These are phyloP conservation scores for Physella acuta DNA, from an alignment of 1,140 invertebrate species.

Conservation along the genomic window DNA sequence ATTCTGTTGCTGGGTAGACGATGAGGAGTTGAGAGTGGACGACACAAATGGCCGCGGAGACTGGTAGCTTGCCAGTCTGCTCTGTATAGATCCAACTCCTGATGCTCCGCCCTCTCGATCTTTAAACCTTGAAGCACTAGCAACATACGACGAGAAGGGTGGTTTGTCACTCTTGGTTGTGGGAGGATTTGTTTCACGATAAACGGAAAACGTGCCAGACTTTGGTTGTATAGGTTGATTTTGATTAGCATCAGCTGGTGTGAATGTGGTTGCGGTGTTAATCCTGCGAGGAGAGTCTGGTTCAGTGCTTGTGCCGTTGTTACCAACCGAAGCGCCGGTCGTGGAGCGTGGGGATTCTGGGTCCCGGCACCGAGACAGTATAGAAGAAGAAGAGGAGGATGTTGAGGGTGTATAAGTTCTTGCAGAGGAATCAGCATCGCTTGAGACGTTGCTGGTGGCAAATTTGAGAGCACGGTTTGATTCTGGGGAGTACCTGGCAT, in stretches of 20 bases:
- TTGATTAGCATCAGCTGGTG: not conserved
- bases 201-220: slow-evolving; percentile 16
- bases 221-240: not conserved
- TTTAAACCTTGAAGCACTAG: slow-evolving; percentile 22
- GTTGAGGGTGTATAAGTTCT: slow-evolving; percentile 23
- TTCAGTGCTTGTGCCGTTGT: not conserved
- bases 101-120: slow-evolving; percentile 21
- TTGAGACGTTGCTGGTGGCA: slow-evolving; percentile 22
- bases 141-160: not conserved
- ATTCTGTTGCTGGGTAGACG: slow-evolving; percentile 11
- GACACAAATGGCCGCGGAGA: slow-evolving; percentile 26
- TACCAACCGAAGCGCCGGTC: slow-evolving; percentile 1
- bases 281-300: not conserved
- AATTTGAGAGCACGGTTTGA: slow-evolving; percentile 25
- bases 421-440: slow-evolving; percentile 23
- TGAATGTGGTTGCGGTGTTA: not conserved
- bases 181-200: not conserved
- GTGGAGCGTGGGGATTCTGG: slow-evolving; percentile 20
- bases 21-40: not conserved
- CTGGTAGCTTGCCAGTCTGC: slow-evolving; percentile 22
- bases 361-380: slow-evolving; percentile 30
- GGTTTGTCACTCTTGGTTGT: not conserved
- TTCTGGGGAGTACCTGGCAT: slow-evolving; percentile 29
- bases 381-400: slow-evolving; percentile 27
- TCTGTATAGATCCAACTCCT: slow-evolving; percentile 11